These are phyloP conservation scores for Orchestes rusci DNA, from an alignment of 2,888 invertebrate genomes.

Conservation along the genomic window DNA sequence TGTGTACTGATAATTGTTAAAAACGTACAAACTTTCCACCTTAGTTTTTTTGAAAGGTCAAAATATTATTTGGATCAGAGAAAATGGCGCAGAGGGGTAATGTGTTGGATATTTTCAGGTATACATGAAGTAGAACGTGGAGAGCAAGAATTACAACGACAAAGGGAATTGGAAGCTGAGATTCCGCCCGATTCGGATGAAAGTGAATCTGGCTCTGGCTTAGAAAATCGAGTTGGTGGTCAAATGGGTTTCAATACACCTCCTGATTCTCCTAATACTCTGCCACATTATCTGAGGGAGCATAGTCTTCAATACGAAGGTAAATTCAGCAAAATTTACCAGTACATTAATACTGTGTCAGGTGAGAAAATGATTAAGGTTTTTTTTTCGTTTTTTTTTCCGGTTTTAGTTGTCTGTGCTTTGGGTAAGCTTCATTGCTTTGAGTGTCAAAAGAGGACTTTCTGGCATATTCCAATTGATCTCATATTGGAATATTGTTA, in stretches of 20 bases:
- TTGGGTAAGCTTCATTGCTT: conserved; percentile 5
- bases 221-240: conserved; percentile 45
- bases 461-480: neutral
- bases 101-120: no score
- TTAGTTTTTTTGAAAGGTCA: no score
- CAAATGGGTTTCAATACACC: conserved; percentile 72
- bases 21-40: no score
- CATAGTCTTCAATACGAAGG: conserved; percentile 71
- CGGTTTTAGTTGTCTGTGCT: neutral
- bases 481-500: no score
- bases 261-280: conserved; percentile 85
- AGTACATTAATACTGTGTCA: conserved; percentile 32
- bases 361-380: conserved; percentile 28
- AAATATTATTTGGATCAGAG: no score
- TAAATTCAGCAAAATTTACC: conserved; percentile 36
- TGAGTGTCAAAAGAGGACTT: neutral
- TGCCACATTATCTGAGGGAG: conserved; percentile 57
- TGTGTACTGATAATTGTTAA: no score
- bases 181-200: conserved; percentile 54
- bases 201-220: conserved; percentile 58
- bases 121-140: conserved; percentile 89
- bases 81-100: no score
- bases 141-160: conserved; percentile 69
- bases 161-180: conserved; percentile 50
- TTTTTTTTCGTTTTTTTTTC: conserved; percentile 11